phyloP scores from a whole-genome alignment of 1,140 invertebrate genomes.

The Sarcophaga peregrina region DNA sequence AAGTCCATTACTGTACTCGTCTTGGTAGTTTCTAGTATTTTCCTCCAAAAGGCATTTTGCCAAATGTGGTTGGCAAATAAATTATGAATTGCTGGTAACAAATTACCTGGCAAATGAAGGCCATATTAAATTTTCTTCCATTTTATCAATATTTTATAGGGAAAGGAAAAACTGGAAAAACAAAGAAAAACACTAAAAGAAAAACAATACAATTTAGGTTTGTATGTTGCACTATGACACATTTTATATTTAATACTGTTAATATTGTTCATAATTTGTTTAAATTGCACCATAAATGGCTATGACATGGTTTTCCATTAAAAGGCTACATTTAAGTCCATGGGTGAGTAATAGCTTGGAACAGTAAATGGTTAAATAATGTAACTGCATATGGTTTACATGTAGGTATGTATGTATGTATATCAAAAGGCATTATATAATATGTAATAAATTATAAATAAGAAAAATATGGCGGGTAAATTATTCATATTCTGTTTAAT shows the following conservation, averaged over 20 bases:
- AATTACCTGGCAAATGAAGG: conserved; percentile 37
- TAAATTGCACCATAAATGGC: conserved; percentile 6
- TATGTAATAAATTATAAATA: too few relatives aligned
- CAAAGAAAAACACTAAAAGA: not conserved
- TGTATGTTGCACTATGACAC: conserved; percentile 38
- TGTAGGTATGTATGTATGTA: too few relatives aligned
- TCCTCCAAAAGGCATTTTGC: conserved; percentile 8
- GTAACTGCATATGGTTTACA: too few relatives aligned
- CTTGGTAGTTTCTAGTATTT: not conserved
- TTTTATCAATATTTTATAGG: conserved; percentile 40
- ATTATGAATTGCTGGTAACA: conserved; percentile 38
- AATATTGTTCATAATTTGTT: conserved; percentile 15
- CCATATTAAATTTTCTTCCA: conserved; percentile 29
- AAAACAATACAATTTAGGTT: conserved; percentile 20
- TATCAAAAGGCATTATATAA: too few relatives aligned
- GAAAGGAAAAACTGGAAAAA: too few relatives aligned
- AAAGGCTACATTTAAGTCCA: too few relatives aligned
- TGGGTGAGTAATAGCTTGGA: too few relatives aligned
- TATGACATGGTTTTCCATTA: not conserved
- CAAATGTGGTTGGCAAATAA: conserved; percentile 35
- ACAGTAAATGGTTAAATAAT: too few relatives aligned
- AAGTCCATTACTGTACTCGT: conserved; percentile 33
- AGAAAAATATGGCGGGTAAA: too few relatives aligned
- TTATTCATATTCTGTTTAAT: too few relatives aligned
- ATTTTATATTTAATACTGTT: conserved; percentile 33